Evolutionary conservation across 2,888 invertebrate species (phyloP).

Genomic region (Cremastinae sp.): DNA sequence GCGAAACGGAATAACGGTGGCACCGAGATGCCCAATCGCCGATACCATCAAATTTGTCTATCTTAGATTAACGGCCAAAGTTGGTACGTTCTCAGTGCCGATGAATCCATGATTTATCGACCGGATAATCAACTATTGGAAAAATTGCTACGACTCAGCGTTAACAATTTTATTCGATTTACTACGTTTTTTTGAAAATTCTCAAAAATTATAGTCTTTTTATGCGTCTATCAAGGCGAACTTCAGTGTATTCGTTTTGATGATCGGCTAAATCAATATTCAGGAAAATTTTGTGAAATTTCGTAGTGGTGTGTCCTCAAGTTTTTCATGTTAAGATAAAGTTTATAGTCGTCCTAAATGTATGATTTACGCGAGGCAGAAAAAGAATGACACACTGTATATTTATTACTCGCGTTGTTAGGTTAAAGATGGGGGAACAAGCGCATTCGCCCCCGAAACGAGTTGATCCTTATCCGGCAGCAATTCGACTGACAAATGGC

Average conservation of each 20-base stretch:
- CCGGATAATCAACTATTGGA: not conserved
- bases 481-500: constrained; percentile 56
- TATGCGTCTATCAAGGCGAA: too few species aligned
- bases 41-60: constrained; percentile 66
- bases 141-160: too few species aligned
- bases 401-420: constrained; percentile 70
- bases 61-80: constrained; percentile 69
- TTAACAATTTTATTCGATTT: too few species aligned
- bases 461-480: constrained; percentile 69
- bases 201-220: too few species aligned
- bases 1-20: constrained; percentile 20
- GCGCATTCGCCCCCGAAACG: constrained; percentile 62
- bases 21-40: constrained; percentile 49
- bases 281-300: too few species aligned
- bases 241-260: too few species aligned
- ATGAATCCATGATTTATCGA: constrained; percentile 44
- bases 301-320: too few species aligned
- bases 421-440: constrained; percentile 57
- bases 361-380: constrained; percentile 38
- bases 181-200: too few species aligned
- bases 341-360: too few species aligned
- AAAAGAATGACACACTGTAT: constrained; percentile 63
- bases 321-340: not conserved
- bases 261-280: too few species aligned
- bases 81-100: constrained; percentile 60